Percentiles rank a stretch among this genome's conserved stretches.
Evolutionary conservation across 2,113 vertebrate species (phyloP).

Genomic region (Microtus ochrogaster): DNA sequence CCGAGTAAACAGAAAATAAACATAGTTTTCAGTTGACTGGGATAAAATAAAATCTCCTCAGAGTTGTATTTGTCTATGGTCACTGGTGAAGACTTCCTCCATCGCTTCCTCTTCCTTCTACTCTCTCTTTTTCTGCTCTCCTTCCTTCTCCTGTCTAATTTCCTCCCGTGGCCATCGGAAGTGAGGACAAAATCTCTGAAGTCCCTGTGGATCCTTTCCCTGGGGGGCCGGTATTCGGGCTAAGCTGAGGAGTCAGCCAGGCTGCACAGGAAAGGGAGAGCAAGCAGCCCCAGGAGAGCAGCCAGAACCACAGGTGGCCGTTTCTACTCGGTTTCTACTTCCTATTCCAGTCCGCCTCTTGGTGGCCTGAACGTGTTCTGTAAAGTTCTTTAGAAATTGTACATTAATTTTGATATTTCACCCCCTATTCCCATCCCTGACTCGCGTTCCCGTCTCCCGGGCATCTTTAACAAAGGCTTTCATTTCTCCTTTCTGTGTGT

Average conservation of each 20-base stretch:
- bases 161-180: background rate
- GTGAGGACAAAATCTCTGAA: background rate
- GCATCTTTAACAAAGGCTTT: background rate
- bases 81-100: background rate
- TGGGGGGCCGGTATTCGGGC: background rate
- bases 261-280: background rate
- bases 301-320: too few species aligned
- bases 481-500: background rate
- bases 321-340: background rate
- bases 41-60: background rate
- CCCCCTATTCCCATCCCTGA: background rate
- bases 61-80: background rate
- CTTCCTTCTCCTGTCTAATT: background rate
- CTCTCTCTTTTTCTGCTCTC: background rate
- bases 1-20: slow-evolving; percentile 57
- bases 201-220: background rate
- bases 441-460: too few species aligned
- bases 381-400: background rate
- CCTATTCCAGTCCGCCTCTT: background rate
- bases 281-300: background rate
- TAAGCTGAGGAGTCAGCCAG: background rate
- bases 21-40: background rate
- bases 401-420: too few species aligned
- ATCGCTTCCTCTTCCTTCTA: background rate
- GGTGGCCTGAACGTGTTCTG: background rate